These are phyloP conservation scores for Drosophila gunungcola DNA, from an alignment of 1,140 invertebrate genomes.

Conservation along the genomic window DNA sequence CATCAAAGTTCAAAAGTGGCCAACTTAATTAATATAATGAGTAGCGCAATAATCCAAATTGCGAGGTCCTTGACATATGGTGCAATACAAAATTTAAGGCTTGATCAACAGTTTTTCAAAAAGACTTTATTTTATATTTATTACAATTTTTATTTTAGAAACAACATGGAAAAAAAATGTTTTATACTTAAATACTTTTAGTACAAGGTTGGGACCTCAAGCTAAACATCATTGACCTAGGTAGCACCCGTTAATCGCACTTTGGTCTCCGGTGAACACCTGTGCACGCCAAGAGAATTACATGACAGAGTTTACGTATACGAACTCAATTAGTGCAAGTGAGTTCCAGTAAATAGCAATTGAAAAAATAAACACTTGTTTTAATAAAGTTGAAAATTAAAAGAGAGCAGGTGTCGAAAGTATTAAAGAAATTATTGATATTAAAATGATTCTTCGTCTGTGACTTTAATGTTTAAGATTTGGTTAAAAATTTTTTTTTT, in stretches of 20 bases:
- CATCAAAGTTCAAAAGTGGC: slow-evolving; percentile 41
- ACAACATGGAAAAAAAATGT: too few species aligned
- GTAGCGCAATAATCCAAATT: slow-evolving; percentile 24
- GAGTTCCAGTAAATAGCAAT: neutral
- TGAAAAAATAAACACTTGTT: neutral
- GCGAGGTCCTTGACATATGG: neutral
- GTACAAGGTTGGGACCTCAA: too few species aligned
- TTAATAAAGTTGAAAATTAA: too few species aligned
- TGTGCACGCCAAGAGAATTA: neutral
- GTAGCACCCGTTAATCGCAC: neutral
- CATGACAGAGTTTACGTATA: neutral
- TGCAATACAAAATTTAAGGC: neutral
- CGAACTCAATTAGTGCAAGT: neutral
- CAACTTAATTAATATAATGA: slow-evolving; percentile 45
- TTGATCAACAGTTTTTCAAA: too few species aligned
- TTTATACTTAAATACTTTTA: too few species aligned
- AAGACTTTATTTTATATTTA: too few species aligned
- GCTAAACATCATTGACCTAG: neutral
- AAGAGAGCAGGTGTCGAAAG: too few species aligned
- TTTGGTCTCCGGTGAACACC: too few species aligned
- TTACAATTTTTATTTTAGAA: too few species aligned
- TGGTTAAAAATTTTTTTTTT: neutral
- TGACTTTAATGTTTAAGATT: neutral
- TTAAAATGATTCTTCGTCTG: too few species aligned
- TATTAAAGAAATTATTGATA: too few species aligned